Percentiles rank a stretch among this genome's conserved stretches.
Conservation (phyloP, 2,113 vertebrate species). For the Phyllopteryx taeniolatus region DNA sequence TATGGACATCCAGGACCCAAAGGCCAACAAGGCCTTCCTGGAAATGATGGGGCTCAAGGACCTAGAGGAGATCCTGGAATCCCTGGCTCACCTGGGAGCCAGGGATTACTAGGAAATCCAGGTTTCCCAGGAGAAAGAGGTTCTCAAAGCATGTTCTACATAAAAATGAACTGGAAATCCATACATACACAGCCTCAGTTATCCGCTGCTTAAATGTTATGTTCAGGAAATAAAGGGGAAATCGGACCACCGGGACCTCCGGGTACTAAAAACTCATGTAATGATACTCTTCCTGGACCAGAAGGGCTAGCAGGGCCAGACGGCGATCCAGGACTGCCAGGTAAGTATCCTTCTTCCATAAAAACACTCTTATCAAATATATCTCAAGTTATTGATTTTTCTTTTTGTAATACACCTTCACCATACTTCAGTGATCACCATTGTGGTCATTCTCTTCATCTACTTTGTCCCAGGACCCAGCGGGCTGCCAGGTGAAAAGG, state of each 20-base stretch:
- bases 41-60: constrained; percentile 52
- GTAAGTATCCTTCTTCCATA: constrained; percentile 33
- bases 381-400: background rate
- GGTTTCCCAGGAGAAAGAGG: constrained; percentile 52
- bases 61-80: constrained; percentile 64
- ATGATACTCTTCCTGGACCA: background rate
- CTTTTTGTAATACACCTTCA: background rate
- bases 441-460: background rate
- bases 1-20: constrained; percentile 43
- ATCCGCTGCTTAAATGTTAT: constrained; percentile 6
- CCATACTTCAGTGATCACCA: background rate
- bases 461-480: constrained; percentile 29
- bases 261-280: constrained; percentile 39
- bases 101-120: constrained; percentile 64
- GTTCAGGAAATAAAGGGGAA: constrained; percentile 51
- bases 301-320: constrained; percentile 42
- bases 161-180: background rate
- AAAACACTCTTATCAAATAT: background rate
- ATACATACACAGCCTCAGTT: background rate
- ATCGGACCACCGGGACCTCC: constrained; percentile 33
- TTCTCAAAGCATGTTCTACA: constrained; percentile 1
- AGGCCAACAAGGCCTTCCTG: constrained; percentile 51
- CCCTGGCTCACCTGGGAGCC: constrained; percentile 56
- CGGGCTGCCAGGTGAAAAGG: constrained; percentile 50
- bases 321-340: constrained; percentile 51